Base-by-base conservation (phyloP, 2,888 invertebrate species). In the Phaedon cochleariae region DNA sequence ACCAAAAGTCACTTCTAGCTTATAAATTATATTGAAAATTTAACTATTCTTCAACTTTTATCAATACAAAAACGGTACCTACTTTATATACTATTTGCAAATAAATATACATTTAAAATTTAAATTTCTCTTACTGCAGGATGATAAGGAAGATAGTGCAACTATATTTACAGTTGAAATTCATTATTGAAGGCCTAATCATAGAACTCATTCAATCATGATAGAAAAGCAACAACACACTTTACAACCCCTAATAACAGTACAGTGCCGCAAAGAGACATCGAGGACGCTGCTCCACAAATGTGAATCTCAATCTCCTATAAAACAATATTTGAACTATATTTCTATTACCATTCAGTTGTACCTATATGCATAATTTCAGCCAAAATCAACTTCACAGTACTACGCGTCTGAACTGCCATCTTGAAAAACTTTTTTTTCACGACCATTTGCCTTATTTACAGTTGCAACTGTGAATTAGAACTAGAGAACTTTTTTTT, bases 261-360 rank as follows among this genome's bases (percentile, higher is more conserved):
- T 64, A 65, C 64, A 46, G 69, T 49, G 57, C 73, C 65, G 63
- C 68, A 75, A 57, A 66, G 60, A 49, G 69, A 55, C 60, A 76
- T 70, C 57, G 74, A 73, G 59, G 80, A 74, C 71, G 87, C 86
- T 2, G 77, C 78, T 68, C 89, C 89, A 78, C 90, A 90, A 26
- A 89, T 87, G 73, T 85, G 87, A 73, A 90, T 90, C 80, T 89
- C 89, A 72, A 87, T 89, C 85, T 90, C 90, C 90, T 90, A 80
- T 31, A 83, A 81, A 65, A 62, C 67, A 64, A 62, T 41, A 45
- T 29, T 48, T 46, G 10, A 48, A 46, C n/a, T 37, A 26, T 26
- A 26, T 5, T 53, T 15, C 26, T 61, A n/a, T n/a, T n/a, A n/a
- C n/a, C n/a, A n/a, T n/a, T n/a, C n/a, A n/a, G n/a, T n/a, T n/a